Base-by-base conservation (phyloP, 2,113 vertebrate genomes). In the Etia nguti region DNA sequence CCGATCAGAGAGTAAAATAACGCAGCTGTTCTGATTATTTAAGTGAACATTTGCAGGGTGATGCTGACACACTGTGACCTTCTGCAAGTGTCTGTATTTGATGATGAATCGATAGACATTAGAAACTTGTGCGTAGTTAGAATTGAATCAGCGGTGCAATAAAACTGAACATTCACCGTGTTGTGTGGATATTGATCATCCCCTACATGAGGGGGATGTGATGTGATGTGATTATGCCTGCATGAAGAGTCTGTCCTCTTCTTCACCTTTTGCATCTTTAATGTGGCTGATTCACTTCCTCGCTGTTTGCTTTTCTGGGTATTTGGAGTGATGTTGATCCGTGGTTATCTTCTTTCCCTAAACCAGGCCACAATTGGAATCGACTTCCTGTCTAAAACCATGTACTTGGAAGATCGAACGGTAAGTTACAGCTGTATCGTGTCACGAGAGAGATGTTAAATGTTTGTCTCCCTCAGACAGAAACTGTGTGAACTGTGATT, bases 341-440 rank as follows among this genome's bases (percentile, higher is more conserved):
- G 8, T 36, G 6, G 7, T 18, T 87, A 26, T 91, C 82, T 83
- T 92, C 81, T 81, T 83, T 92, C 81, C 20, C 54, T 89, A 84
- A 88, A 97, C 85, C 46, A 95, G 98, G 98, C 98, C 56, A 98
- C 98, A 90, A 98, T 98, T 93, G 98, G 98, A 94, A 98, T 98
- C 75, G 98, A 98, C 96, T 98, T 98, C 94, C 96, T 98, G 92
- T 98, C 98, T 57, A 98, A 98, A 97, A 98, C 98, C 87, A 98
- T 98, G 98, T 98, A 98, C 95, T 93, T 98, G 94, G 98, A 98
- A 90, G 98, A 98, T 91, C 97, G 98, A 93, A 98, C 97, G 95
- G 98, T 98, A 95, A 97, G n/a, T 81, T 80, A 50, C 70, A 84
- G 43, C 77, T 75, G n/a, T 31, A n/a, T 60, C 10, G 22, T 86